Percentiles rank a stretch among this genome's conserved stretches.
phyloP scores from a whole-genome alignment of 2,797 vertebrate genomes.

The Hipposideros larvatus region DNA sequence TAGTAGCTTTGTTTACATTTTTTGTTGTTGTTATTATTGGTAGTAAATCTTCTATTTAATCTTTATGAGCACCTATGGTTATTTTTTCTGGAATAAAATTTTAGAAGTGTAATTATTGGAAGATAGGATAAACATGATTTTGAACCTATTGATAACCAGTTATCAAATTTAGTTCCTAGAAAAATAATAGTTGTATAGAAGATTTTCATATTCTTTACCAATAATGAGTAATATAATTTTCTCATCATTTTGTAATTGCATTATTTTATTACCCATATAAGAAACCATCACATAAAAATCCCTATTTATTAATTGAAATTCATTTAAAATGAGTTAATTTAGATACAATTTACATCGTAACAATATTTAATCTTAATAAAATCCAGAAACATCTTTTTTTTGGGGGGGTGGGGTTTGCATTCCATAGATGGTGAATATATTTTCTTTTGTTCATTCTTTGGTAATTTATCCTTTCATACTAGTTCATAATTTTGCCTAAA shows the following conservation, averaged over 20 bases:
- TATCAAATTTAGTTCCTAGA: background rate
- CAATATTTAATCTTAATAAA: constrained; percentile 9
- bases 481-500: background rate
- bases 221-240: background rate
- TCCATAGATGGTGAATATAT: background rate
- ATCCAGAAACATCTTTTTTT: background rate
- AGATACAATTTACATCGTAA: background rate
- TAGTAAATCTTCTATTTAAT: constrained; percentile 16
- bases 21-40: background rate
- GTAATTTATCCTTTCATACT: background rate
- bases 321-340: constrained; percentile 17
- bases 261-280: background rate
- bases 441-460: background rate
- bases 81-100: constrained; percentile 13
- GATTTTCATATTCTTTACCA: background rate
- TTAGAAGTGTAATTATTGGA: background rate
- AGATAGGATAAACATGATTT: constrained; percentile 9
- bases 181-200: background rate
- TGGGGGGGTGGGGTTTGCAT: background rate
- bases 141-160: background rate
- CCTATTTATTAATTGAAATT: background rate
- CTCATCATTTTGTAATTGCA: background rate
- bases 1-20: background rate
- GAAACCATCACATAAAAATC: background rate
- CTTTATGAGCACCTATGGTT: background rate